These are phyloP conservation scores for Temnothorax ravouxi DNA, from an alignment of 2,888 invertebrate species.

Conservation along the genomic window DNA sequence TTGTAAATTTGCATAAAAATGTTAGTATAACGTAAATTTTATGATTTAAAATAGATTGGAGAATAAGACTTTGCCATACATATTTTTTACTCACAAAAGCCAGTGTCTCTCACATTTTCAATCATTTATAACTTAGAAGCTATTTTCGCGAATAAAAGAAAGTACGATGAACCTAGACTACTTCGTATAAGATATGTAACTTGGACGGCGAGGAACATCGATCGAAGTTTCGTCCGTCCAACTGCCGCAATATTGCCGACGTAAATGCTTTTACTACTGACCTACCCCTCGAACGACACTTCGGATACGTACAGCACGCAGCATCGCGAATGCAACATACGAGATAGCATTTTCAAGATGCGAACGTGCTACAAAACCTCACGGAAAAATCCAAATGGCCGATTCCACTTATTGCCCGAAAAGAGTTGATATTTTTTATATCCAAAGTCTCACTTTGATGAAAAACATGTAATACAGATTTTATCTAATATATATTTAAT, in stretches of 20 bases:
- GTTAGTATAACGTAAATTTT: background rate
- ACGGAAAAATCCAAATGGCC: conserved; percentile 13
- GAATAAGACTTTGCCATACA: background rate
- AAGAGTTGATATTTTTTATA: background rate
- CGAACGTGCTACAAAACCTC: conserved; percentile 1
- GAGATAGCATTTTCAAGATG: conserved; percentile 17
- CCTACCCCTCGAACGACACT: conserved; percentile 30
- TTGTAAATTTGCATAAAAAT: background rate
- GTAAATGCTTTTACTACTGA: conserved; percentile 74
- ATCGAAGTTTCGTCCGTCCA: conserved; percentile 59
- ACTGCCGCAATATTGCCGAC: conserved; percentile 68
- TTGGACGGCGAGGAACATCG: conserved; percentile 21
- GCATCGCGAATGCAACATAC: conserved; percentile 4
- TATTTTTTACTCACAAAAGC: background rate
- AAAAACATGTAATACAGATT: conserved; percentile 16
- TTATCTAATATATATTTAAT: conserved; percentile 20
- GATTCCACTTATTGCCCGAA: background rate
- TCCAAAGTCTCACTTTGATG: background rate
- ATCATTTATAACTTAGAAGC: conserved; percentile 11
- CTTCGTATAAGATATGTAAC: conserved; percentile 25
- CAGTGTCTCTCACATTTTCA: conserved; percentile 4
- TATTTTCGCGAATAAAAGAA: conserved; percentile 19
- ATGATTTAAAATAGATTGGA: background rate
- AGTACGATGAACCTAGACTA: conserved; percentile 10
- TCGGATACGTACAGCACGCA: conserved; percentile 3